Conservation (phyloP, 1,140 invertebrate species). For the Bombus polaris region DNA sequence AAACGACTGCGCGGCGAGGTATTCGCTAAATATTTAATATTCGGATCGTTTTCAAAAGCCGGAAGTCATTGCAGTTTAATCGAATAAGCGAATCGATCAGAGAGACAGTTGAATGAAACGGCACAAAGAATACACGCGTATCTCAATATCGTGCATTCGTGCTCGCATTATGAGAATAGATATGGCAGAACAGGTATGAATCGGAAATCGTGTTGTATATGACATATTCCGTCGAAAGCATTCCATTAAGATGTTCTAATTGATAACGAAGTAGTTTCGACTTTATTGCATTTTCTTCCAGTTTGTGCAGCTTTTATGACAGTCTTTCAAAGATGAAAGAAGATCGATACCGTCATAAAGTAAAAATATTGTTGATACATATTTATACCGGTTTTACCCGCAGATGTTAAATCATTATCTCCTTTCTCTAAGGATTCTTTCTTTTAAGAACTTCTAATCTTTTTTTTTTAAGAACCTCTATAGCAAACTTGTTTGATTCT, state of each 20-base stretch:
- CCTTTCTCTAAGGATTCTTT: background rate
- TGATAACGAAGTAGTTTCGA: background rate
- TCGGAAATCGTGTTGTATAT: background rate
- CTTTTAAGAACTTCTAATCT: background rate
- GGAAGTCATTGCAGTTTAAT: constrained; percentile 47
- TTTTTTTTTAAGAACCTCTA: background rate
- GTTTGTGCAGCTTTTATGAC: constrained; percentile 4
- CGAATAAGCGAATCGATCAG: constrained; percentile 34
- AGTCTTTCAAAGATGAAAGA: background rate
- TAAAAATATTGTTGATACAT: background rate
- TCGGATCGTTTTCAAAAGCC: constrained; percentile 27
- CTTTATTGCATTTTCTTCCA: background rate
- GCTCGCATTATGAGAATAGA: constrained; percentile 35
- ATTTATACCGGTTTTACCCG: background rate
- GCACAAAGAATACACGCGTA: constrained; percentile 40
- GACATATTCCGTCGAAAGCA: constrained; percentile 1
- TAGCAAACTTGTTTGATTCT: constrained; percentile 3
- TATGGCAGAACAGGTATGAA: background rate
- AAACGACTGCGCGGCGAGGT: background rate
- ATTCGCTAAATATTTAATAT: constrained; percentile 54
- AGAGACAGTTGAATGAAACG: background rate
- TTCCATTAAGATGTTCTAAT: constrained; percentile 40
- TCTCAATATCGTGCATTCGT: background rate
- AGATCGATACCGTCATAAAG: background rate
- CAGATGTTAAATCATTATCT: background rate